These are phyloP conservation scores for Trissolcus japonicus DNA, from an alignment of 2,888 invertebrate species.

Conservation along the genomic window DNA sequence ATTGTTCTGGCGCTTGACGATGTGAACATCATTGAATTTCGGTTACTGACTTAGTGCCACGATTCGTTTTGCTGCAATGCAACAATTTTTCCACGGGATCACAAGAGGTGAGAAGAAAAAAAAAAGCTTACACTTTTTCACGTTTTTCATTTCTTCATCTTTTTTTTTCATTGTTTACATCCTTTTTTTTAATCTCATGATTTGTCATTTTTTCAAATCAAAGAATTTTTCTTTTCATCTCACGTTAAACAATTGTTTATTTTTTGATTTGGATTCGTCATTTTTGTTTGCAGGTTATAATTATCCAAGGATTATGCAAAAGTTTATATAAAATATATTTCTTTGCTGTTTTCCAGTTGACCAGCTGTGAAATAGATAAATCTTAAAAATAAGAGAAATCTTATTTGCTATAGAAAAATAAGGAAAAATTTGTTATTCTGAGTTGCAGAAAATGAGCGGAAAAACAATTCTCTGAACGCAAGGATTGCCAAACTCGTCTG, in stretches of 20 bases:
- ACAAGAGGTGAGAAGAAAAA: neutral
- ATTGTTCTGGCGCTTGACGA: constrained; percentile 12
- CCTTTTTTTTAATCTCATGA: too few relatives aligned
- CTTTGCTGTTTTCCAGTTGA: too few relatives aligned
- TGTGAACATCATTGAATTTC: neutral
- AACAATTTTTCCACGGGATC: neutral
- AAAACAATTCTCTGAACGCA: neutral
- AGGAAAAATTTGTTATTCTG: neutral
- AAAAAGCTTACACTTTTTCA: neutral
- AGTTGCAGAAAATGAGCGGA: constrained; percentile 9
- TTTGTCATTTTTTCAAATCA: too few relatives aligned
- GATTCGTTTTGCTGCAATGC: too few relatives aligned
- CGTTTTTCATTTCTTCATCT: neutral
- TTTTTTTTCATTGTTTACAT: too few relatives aligned
- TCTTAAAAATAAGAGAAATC: neutral
- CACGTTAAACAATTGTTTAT: neutral
- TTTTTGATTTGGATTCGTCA: too few relatives aligned
- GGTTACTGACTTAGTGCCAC: neutral
- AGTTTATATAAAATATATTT: too few relatives aligned
- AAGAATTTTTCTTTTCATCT: neutral
- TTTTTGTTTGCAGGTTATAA: too few relatives aligned
- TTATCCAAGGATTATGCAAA: too few relatives aligned
- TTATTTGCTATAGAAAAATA: neutral
- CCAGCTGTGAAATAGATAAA: neutral
- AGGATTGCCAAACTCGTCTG: constrained; percentile 11